These are phyloP conservation scores for Lethenteron camtschaticum DNA, from an alignment of 2,113 vertebrate species.

Conservation along the genomic window DNA sequence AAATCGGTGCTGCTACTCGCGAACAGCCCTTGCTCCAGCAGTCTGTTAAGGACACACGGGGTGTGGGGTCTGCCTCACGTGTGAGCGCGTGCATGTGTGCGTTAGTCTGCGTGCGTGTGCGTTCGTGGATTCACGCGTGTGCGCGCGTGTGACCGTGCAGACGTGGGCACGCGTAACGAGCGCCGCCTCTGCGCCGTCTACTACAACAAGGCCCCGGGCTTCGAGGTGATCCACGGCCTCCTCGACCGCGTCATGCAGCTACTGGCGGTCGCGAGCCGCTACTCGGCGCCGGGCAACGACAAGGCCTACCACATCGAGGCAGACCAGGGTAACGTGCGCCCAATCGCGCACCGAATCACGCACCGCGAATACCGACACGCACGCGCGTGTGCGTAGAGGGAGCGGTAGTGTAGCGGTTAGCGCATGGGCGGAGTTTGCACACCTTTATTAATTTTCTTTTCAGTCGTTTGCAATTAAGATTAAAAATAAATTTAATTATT, in stretches of 20 bases:
- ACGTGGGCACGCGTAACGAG: constrained; percentile 66
- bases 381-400: neutral
- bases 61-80: neutral
- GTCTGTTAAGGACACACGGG: no score
- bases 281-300: constrained; percentile 20
- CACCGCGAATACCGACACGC: neutral
- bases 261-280: constrained; percentile 26
- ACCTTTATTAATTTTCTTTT: neutral
- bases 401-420: neutral
- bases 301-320: constrained; percentile 69
- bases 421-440: neutral
- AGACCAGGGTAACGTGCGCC: constrained; percentile 39
- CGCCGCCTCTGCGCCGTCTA: constrained; percentile 63
- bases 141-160: constrained; percentile 19
- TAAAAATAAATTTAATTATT: no score
- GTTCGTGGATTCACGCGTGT: neutral
- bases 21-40: no score
- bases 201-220: constrained; percentile 78
- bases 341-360: neutral
- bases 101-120: neutral
- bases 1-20: no score
- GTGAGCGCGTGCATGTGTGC: neutral
- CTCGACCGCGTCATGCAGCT: constrained; percentile 86
- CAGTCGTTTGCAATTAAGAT: no score
- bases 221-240: constrained; percentile 90